Evolutionary conservation across 2,113 vertebrate genomes (phyloP).

Genomic region (Hydrochoerus hydrochaeris): DNA sequence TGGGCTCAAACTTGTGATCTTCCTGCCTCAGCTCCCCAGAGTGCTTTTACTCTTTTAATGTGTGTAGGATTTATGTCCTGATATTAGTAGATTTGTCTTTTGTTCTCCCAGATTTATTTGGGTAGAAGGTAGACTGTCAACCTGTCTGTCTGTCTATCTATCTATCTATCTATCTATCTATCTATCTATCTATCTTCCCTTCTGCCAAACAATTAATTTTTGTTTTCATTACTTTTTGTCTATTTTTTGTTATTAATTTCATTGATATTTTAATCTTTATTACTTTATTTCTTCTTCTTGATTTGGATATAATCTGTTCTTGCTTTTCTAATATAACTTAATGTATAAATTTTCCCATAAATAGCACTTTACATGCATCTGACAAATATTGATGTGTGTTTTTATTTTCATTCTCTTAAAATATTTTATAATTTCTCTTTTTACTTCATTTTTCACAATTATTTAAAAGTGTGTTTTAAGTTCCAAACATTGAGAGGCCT

Average conservation of each 20-base stretch:
- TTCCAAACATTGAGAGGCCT: background rate
- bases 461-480: constrained; percentile 12
- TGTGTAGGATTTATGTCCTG: background rate
- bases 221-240: background rate
- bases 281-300: background rate
- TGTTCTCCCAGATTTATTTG: background rate
- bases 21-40: background rate
- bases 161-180: no score
- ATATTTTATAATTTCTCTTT: background rate
- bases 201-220: background rate
- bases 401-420: constrained; percentile 30
- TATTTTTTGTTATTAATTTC: background rate
- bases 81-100: background rate
- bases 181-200: background rate
- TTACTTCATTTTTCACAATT: background rate
- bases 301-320: background rate
- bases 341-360: background rate
- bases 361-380: background rate
- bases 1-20: background rate
- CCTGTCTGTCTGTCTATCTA: background rate
- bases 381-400: background rate
- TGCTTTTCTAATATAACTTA: background rate
- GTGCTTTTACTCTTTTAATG: background rate
- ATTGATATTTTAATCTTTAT: background rate
- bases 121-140: background rate